Conservation (phyloP, 2,113 vertebrate species). For the Suricata suricatta region DNA sequence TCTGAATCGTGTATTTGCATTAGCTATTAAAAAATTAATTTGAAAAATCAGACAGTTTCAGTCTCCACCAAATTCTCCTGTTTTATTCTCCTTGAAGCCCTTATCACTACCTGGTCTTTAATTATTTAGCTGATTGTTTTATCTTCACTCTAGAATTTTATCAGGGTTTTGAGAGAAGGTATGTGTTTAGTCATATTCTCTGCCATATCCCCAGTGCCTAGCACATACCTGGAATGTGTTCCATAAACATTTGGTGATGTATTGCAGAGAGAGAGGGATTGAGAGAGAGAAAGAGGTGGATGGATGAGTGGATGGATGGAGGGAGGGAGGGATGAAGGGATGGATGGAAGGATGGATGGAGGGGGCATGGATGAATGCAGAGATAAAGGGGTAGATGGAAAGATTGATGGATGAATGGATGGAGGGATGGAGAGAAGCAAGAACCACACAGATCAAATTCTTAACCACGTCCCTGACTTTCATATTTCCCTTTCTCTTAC, state of each 20-base stretch:
- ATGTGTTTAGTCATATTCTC: not conserved
- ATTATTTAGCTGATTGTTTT: not conserved
- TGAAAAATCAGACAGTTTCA: not conserved
- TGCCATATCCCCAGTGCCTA: not conserved
- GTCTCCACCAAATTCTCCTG: not conserved
- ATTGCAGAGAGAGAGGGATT: not conserved
- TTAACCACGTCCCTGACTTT: not conserved
- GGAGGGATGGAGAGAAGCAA: not conserved
- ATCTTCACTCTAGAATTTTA: not conserved
- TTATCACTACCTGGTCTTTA: not conserved
- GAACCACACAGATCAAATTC: not conserved
- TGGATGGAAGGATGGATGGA: not conserved
- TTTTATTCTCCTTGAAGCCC: not conserved
- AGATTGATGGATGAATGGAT: not conserved
- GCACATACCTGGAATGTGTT: not conserved
- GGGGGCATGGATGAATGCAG: not conserved
- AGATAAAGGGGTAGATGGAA: not conserved
- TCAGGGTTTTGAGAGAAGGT: not conserved
- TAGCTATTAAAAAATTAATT: not conserved
- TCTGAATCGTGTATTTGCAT: not conserved
- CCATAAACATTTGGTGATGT: not conserved
- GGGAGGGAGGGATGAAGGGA: not conserved
- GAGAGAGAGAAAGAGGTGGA: too few species aligned
- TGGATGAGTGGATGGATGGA: fast-evolving
- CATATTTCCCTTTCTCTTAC: not conserved